Percentiles rank a stretch among this genome's conserved stretches.
Evolutionary conservation across 2,888 invertebrate genomes (phyloP).

Genomic region (Ormyrus pomaceus): DNA sequence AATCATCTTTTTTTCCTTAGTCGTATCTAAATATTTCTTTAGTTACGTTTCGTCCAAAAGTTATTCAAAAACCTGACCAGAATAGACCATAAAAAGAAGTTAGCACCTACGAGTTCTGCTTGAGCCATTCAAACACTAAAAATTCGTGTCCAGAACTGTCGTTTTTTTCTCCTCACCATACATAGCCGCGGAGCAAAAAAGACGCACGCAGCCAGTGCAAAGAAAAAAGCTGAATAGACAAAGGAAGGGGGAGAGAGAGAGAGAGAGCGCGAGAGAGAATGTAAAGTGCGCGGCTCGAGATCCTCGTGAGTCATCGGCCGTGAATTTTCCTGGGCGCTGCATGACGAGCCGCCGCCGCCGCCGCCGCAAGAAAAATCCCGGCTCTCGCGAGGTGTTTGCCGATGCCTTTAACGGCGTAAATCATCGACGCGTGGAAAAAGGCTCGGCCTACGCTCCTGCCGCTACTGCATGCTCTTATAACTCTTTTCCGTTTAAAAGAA

Average conservation of each 20-base stretch:
- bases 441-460: constrained; percentile 1
- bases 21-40: too few species aligned
- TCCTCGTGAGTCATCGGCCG: constrained; percentile 50
- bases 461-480: constrained; percentile 4
- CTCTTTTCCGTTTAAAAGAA: constrained; percentile 8
- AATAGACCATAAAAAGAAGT: neutral
- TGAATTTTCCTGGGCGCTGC: constrained; percentile 46
- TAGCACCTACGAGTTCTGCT: neutral
- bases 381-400: constrained; percentile 45
- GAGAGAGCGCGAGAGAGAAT: constrained; percentile 13
- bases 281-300: constrained; percentile 28
- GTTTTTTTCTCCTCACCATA: constrained; percentile 4
- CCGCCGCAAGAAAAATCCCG: constrained; percentile 34
- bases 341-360: constrained; percentile 27
- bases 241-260: constrained; percentile 7
- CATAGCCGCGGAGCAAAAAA: constrained; percentile 16
- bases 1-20: too few species aligned
- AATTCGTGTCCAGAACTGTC: neutral
- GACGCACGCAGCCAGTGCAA: neutral
- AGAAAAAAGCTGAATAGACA: constrained; percentile 23
- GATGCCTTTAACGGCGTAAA: constrained; percentile 51
- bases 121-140: neutral
- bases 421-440: constrained; percentile 37
- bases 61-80: neutral
- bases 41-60: neutral